Conservation (phyloP, 2,888 invertebrate genomes). For the Calameuta idolon region DNA sequence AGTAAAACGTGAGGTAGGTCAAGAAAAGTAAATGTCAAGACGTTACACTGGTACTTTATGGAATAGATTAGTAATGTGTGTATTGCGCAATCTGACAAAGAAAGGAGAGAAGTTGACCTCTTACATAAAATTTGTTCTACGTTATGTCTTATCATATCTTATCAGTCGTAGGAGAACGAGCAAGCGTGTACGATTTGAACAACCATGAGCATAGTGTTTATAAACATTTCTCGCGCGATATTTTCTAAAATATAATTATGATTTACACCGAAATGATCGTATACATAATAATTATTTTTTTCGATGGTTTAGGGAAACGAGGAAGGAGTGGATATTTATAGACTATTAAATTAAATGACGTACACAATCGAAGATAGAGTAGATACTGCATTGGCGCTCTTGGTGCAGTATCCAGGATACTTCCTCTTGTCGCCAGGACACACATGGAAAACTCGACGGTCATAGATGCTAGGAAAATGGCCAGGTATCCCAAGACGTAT, state of each 20-base stretch:
- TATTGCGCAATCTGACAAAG: background rate
- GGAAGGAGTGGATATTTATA: background rate
- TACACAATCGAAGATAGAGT: slow-evolving; percentile 82
- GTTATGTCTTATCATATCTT: background rate
- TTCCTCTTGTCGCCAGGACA: slow-evolving; percentile 81
- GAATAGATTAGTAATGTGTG: background rate
- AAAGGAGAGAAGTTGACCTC: too few species aligned
- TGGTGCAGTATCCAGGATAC: slow-evolving; percentile 81
- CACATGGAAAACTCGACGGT: slow-evolving; percentile 79
- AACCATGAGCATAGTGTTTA: background rate
- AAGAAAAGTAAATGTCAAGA: slow-evolving; percentile 20
- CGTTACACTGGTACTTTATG: background rate
- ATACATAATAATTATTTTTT: background rate
- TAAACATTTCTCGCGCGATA: background rate
- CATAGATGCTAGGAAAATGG: slow-evolving; percentile 72
- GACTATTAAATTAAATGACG: slow-evolving; percentile 50
- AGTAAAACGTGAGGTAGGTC: slow-evolving; percentile 6
- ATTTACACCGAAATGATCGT: background rate
- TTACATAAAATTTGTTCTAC: too few species aligned
- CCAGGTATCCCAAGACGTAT: slow-evolving; percentile 74
- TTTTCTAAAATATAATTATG: background rate
- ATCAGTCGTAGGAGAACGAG: background rate
- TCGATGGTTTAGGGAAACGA: background rate
- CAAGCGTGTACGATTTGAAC: too few species aligned
- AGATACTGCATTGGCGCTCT: slow-evolving; percentile 83